phyloP scores from a whole-genome alignment of 2,797 vertebrate genomes.

The Coreius guichenoti region DNA sequence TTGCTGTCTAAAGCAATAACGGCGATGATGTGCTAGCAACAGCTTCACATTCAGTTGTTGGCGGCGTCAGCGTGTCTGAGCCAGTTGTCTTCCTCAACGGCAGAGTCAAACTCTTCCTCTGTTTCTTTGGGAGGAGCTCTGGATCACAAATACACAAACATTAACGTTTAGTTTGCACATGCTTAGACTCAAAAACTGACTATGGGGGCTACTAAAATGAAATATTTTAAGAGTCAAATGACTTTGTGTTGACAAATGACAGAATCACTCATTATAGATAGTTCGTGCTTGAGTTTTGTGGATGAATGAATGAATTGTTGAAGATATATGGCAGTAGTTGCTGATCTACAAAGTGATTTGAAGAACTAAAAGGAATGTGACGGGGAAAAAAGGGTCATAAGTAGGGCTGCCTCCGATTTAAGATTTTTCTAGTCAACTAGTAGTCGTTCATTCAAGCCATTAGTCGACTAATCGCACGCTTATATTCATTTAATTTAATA shows the following conservation, averaged over 20 bases:
- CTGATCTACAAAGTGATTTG: background rate
- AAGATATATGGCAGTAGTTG: background rate
- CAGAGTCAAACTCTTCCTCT: constrained; percentile 94
- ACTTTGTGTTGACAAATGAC: background rate
- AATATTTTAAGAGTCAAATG: background rate
- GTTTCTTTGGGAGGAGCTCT: constrained; percentile 90
- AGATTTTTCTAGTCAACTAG: no score
- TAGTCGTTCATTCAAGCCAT: no score
- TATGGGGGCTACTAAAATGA: background rate
- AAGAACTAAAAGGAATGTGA: background rate
- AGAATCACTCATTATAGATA: background rate
- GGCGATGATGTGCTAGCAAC: constrained; percentile 44
- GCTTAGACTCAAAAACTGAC: background rate
- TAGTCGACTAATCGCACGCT: no score
- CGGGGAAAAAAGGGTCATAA: background rate
- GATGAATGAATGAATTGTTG: background rate
- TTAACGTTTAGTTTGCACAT: constrained; percentile 65
- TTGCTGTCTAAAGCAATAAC: constrained; percentile 58
- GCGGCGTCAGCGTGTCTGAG: constrained; percentile 93
- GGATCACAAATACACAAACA: constrained; percentile 47
- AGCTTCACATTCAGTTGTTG: constrained; percentile 83
- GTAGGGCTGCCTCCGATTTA: no score
- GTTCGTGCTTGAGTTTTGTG: background rate
- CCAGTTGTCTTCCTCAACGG: constrained; percentile 95
- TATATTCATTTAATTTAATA: no score